phyloP scores from a whole-genome alignment of 2,888 invertebrate species.

The Chrysina gloriosa region DNA sequence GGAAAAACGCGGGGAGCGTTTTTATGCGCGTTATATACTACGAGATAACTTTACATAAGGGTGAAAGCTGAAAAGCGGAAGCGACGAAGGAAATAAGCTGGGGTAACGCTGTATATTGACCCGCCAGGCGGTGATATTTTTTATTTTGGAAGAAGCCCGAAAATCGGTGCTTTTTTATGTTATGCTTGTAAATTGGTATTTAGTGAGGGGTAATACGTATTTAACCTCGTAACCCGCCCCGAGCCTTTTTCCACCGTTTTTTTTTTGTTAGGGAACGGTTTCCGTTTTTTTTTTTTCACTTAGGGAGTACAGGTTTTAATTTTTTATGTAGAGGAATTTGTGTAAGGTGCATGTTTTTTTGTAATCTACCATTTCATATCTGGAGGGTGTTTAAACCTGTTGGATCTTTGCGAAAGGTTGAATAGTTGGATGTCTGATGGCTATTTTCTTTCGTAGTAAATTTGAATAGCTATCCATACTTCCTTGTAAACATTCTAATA shows the following conservation, averaged over 20 bases:
- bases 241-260: slow-evolving; percentile 16
- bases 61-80: slow-evolving; percentile 39
- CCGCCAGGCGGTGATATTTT: slow-evolving; percentile 5
- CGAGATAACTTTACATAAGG: slow-evolving; percentile 48
- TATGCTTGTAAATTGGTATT: slow-evolving; percentile 29
- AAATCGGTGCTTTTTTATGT: slow-evolving; percentile 32
- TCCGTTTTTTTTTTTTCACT: neutral
- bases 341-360: too few species aligned
- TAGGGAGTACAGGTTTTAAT: slow-evolving; percentile 12
- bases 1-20: slow-evolving; percentile 49
- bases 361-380: too few species aligned
- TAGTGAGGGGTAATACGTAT: slow-evolving; percentile 27
- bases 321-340: too few species aligned
- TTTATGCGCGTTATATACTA: slow-evolving; percentile 46
- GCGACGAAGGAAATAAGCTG: slow-evolving; percentile 24
- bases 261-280: slow-evolving; percentile 19
- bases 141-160: neutral
- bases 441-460: too few species aligned
- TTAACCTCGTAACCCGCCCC: slow-evolving; percentile 2
- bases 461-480: too few species aligned
- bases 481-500: too few species aligned
- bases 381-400: too few species aligned
- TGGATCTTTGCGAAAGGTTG: too few species aligned
- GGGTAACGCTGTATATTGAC: slow-evolving; percentile 9
- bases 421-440: too few species aligned